These are phyloP conservation scores for Athrips mouffetella DNA, from an alignment of 2,888 invertebrate genomes.

Conservation along the genomic window DNA sequence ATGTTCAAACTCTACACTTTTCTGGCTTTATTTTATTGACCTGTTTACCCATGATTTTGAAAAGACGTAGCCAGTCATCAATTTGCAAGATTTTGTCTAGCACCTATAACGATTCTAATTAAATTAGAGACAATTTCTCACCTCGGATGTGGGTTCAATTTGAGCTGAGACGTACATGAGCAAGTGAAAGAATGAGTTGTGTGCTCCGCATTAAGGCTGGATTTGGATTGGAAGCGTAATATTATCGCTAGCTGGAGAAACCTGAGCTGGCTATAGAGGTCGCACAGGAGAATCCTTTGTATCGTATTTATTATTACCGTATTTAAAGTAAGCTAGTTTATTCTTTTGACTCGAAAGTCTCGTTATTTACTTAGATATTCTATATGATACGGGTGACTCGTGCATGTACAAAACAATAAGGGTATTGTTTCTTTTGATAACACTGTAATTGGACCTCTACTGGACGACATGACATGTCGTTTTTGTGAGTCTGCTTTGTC, in stretches of 20 bases:
- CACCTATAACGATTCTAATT: conserved; percentile 29
- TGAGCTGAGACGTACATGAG: background rate
- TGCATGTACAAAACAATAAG: background rate
- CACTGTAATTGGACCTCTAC: background rate
- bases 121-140: conserved; percentile 30
- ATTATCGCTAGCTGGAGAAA: background rate
- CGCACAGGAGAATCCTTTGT: conserved; percentile 5
- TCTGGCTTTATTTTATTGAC: background rate
- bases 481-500: background rate
- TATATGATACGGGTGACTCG: background rate
- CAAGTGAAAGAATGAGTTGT: background rate
- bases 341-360: background rate
- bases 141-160: conserved; percentile 8
- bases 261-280: conserved; percentile 9
- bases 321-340: background rate
- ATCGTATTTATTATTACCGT: background rate
- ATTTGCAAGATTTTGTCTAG: background rate
- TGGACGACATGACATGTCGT: background rate
- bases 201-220: background rate
- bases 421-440: conserved; percentile 5
- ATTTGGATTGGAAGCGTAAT: conserved; percentile 9
- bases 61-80: background rate
- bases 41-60: background rate
- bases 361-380: background rate
- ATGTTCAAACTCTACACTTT: background rate